Evolutionary conservation across 2,888 invertebrate genomes (phyloP).

Genomic region (Spodoptera picta): DNA sequence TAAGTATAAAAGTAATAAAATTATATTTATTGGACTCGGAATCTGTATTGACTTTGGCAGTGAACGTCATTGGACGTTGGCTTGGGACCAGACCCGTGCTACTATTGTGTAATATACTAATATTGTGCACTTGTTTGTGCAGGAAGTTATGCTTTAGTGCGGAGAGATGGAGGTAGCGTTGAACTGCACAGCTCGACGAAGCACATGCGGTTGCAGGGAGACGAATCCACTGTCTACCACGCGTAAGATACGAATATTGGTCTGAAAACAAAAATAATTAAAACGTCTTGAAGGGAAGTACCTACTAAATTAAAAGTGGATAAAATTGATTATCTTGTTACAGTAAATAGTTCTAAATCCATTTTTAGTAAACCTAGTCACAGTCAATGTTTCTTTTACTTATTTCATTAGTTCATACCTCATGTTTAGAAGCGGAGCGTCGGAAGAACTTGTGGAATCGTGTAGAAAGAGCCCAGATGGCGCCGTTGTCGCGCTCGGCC

Average conservation of each 20-base stretch:
- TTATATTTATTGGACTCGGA: constrained; percentile 6
- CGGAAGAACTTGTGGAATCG: constrained; percentile 94
- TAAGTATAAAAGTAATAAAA: not conserved
- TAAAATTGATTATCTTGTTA: too few species aligned
- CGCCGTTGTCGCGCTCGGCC: constrained; percentile 91
- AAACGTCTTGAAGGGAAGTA: not conserved
- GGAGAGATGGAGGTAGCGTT: constrained; percentile 71
- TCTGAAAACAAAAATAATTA: constrained; percentile 64
- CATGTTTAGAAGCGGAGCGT: constrained; percentile 90
- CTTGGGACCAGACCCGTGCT: not conserved
- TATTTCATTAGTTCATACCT: constrained; percentile 70
- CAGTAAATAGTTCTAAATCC: too few species aligned
- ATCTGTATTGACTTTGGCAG: constrained; percentile 44
- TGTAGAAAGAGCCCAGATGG: constrained; percentile 92
- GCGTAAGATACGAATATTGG: constrained; percentile 92
- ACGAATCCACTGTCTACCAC: constrained; percentile 82
- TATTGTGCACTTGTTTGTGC: not conserved
- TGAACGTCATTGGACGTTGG: constrained; percentile 6
- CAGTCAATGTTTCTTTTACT: too few species aligned
- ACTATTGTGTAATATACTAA: too few species aligned
- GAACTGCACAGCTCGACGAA: constrained; percentile 74
- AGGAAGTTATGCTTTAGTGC: constrained; percentile 48
- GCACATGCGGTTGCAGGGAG: constrained; percentile 75
- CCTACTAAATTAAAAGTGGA: too few species aligned
- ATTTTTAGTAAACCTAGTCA: too few species aligned